Percentiles rank a stretch among this genome's conserved stretches.
Conservation (phyloP, 1,140 invertebrate species). For the Belonocnema kinseyi region DNA sequence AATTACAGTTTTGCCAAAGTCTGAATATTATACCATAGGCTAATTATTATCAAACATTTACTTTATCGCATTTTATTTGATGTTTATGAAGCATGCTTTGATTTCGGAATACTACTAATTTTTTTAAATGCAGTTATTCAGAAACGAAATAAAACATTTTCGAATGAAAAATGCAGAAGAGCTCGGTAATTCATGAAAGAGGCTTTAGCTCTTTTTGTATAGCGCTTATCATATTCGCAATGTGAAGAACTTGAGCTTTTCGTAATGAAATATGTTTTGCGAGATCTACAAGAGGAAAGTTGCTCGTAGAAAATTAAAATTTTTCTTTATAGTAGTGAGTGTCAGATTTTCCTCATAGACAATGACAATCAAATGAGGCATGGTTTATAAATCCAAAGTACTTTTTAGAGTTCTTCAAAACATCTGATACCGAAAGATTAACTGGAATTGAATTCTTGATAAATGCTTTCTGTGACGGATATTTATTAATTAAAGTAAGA, state of each 20-base stretch:
- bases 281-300: slow-evolving; percentile 17
- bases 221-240: slow-evolving; percentile 2
- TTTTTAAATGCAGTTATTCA: not conserved
- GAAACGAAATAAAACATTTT: too few species aligned
- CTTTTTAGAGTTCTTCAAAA: too few species aligned
- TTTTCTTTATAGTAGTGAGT: not conserved
- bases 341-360: not conserved
- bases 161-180: too few species aligned
- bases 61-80: not conserved
- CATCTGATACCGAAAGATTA: too few species aligned
- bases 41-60: slow-evolving; percentile 18
- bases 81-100: not conserved
- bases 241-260: not conserved
- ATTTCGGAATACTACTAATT: not conserved
- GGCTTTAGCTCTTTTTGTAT: not conserved
- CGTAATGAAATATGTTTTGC: slow-evolving; percentile 13
- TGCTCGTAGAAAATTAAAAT: slow-evolving; percentile 5
- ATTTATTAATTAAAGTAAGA: too few species aligned
- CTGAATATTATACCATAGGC: not conserved
- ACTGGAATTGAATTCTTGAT: too few species aligned
- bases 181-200: too few species aligned
- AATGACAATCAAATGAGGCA: not conserved
- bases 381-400: too few species aligned
- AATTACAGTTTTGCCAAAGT: slow-evolving; percentile 1
- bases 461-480: too few species aligned